Evolutionary conservation across 2,888 invertebrate genomes (phyloP).

Genomic region (Octonoba sinensis): DNA sequence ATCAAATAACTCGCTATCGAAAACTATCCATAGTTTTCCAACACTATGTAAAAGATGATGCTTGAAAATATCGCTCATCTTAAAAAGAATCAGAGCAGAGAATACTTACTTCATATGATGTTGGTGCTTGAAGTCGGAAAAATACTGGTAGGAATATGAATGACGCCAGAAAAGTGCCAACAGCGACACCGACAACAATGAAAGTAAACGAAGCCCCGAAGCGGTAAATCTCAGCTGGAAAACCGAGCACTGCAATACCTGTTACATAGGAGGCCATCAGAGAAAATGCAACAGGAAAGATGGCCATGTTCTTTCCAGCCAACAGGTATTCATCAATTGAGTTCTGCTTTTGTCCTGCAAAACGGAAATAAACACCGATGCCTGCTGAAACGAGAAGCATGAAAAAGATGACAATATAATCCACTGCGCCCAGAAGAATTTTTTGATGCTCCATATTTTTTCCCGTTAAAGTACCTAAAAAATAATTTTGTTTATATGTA

Average conservation of each 20-base stretch:
- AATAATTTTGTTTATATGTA: no score
- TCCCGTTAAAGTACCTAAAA: no score
- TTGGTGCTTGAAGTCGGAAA: conserved; percentile 84
- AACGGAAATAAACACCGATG: conserved; percentile 85
- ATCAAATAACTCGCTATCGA: no score
- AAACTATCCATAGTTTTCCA: no score
- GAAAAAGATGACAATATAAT: conserved; percentile 22
- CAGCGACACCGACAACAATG: conserved; percentile 81
- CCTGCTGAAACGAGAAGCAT: conserved; percentile 26
- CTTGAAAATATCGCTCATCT: no score
- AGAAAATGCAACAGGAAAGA: conserved; percentile 86
- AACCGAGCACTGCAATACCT: conserved; percentile 81
- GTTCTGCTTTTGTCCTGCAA: conserved; percentile 88
- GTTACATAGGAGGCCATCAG: conserved; percentile 94
- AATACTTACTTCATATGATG: conserved; percentile 73
- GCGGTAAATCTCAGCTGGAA: conserved; percentile 87
- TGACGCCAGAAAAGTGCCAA: conserved; percentile 83
- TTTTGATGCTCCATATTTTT: no score
- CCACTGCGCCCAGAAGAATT: background rate
- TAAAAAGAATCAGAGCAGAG: no score
- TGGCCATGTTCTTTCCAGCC: conserved; percentile 84
- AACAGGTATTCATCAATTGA: conserved; percentile 79
- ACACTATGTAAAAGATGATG: no score
- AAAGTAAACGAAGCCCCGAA: conserved; percentile 84
- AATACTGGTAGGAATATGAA: conserved; percentile 87